Evolutionary conservation across 2,888 invertebrate genomes (phyloP), one percentile per base, ranked within the genome.

Genomic region (Cylloceria caligata): DNA sequence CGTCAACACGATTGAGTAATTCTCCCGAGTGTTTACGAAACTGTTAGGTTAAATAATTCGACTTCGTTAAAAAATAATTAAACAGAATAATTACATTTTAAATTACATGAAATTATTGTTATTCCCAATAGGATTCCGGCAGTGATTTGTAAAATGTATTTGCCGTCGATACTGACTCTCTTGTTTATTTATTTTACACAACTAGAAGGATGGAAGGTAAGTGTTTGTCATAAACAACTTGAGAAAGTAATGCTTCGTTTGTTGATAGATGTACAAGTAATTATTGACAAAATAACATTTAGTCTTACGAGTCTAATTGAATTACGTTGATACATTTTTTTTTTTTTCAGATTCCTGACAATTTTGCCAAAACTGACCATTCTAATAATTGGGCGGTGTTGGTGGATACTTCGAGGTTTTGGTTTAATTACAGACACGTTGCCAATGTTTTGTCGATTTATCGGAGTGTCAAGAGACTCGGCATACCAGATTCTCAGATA

Each of bases 341-440:
- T 30, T 42, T 24, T 39, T 86, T 86, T 57, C 73, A 93, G 93
- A 93, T 95, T 86, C 94, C 95, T 42, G 94, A 94, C 83, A 88
- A 93, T 72, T 95, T 95, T 86, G 93, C 93, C 62, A 94, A 95
- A 90, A 95, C 95, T 0, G 95, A 95, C 34, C 99, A 99, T 91
- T 98, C 99, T 0, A 99, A 99, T 92, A 99, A 99, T 93, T 99
- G 99, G 99, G 99, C 99, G 0, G 99, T 99, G 13, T 93, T 99
- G 73, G 99, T 99, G 0, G 99, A 99, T 93, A 99, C 99, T 0
- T 99, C 99, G 0, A 94, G 99, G 76, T 99, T 99, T 93, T 99
- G 99, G 99, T 99, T 99, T 92, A 99, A 99, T 93, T 99, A 99
- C 93, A 95, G 99, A 5, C 99, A 99, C 95, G 99, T 99, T 36